Evolutionary conservation across 2,797 vertebrate genomes (phyloP).

Genomic region (Spinus olivaceus): DNA sequence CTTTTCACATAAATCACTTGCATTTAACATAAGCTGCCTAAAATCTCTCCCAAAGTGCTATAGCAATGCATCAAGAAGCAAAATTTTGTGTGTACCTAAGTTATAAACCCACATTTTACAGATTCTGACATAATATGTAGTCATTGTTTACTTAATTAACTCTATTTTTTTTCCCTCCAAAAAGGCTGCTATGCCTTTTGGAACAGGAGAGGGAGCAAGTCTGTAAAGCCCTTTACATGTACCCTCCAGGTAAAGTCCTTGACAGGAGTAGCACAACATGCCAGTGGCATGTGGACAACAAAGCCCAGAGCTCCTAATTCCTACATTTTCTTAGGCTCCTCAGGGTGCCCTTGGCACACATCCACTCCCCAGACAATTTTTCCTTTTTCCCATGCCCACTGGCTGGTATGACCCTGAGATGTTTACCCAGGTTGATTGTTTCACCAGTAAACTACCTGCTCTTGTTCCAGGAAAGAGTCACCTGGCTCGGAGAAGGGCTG

Average conservation of each 20-base stretch:
- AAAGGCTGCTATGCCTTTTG: neutral
- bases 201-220: neutral
- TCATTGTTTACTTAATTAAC: neutral
- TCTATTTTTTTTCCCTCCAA: neutral
- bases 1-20: conserved; percentile 23
- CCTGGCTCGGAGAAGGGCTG: neutral
- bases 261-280: neutral
- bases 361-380: neutral
- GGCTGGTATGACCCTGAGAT: neutral
- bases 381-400: neutral
- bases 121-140: neutral
- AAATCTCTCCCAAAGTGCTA: neutral
- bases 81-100: conserved; percentile 1
- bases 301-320: neutral
- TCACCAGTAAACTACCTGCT: neutral
- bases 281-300: accelerated
- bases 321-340: accelerated
- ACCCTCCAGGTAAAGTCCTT: neutral
- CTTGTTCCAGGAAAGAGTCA: neutral
- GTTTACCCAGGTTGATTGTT: neutral
- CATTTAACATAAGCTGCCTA: conserved; percentile 6
- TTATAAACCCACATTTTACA: neutral
- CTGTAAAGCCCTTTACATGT: neutral
- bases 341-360: neutral
- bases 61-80: neutral